Conservation (phyloP, 2,113 vertebrate genomes). For the Anarhynchus alexandrinus region DNA sequence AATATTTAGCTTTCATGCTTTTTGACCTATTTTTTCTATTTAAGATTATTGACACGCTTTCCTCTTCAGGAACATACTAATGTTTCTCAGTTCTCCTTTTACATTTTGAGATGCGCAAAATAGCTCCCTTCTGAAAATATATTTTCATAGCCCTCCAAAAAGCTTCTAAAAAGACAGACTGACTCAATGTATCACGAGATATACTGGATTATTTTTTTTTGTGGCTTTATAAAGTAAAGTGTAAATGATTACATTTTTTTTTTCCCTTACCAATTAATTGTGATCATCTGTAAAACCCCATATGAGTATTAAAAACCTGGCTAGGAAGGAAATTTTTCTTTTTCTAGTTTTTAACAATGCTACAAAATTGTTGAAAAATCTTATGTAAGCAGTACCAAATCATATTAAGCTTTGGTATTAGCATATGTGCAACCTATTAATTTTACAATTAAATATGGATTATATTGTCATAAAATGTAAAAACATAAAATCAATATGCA, state of each 20-base stretch:
- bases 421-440: rapidly evolving
- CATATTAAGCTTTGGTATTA: background rate
- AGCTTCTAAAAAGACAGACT: background rate
- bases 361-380: background rate
- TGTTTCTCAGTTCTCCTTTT: background rate
- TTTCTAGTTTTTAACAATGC: background rate
- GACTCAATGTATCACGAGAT: background rate
- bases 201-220: background rate
- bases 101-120: background rate
- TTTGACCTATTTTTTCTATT: background rate
- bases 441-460: background rate
- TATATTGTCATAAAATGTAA: background rate
- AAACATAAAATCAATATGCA: background rate
- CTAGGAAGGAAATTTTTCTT: background rate
- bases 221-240: background rate
- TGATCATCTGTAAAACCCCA: background rate
- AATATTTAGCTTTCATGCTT: background rate
- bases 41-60: background rate
- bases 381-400: background rate
- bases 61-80: background rate
- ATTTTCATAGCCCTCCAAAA: background rate
- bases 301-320: background rate
- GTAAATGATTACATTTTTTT: background rate
- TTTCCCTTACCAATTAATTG: background rate
- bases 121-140: background rate